Conservation (phyloP, 2,888 invertebrate species). For the Zygothrica quintamaculata region DNA sequence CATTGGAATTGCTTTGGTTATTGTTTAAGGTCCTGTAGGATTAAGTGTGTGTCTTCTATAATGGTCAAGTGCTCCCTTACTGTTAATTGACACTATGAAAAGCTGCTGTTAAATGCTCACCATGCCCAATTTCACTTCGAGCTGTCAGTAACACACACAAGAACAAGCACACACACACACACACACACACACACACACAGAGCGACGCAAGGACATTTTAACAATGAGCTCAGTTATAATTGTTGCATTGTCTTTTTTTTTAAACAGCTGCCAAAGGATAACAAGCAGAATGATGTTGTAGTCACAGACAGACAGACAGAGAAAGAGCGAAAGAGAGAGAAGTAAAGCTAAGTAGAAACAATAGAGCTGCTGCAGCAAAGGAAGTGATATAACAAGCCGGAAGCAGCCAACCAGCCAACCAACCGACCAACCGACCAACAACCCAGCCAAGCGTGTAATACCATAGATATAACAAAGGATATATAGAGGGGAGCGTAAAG, state of each 20-base stretch:
- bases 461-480: too few relatives aligned
- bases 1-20: too few relatives aligned
- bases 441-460: background rate
- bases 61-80: conserved; percentile 2
- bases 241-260: conserved; percentile 41
- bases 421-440: too few relatives aligned
- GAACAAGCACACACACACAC: background rate
- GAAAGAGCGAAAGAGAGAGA: conserved; percentile 1
- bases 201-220: conserved; percentile 10
- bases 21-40: too few relatives aligned
- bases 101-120: conserved; percentile 11
- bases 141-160: conserved; percentile 6
- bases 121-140: conserved; percentile 4
- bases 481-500: too few relatives aligned
- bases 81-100: conserved; percentile 3
- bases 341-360: too few relatives aligned
- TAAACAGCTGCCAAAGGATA: conserved; percentile 52
- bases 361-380: conserved; percentile 1
- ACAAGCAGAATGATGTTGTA: conserved; percentile 43
- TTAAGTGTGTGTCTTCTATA: too few relatives aligned
- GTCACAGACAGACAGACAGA: conserved; percentile 23
- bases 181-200: background rate
- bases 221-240: conserved; percentile 34
- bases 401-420: background rate
- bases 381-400: conserved; percentile 3